Evolutionary conservation across 2,113 vertebrate genomes (phyloP).

Genomic region (Neogobius melanostomus): DNA sequence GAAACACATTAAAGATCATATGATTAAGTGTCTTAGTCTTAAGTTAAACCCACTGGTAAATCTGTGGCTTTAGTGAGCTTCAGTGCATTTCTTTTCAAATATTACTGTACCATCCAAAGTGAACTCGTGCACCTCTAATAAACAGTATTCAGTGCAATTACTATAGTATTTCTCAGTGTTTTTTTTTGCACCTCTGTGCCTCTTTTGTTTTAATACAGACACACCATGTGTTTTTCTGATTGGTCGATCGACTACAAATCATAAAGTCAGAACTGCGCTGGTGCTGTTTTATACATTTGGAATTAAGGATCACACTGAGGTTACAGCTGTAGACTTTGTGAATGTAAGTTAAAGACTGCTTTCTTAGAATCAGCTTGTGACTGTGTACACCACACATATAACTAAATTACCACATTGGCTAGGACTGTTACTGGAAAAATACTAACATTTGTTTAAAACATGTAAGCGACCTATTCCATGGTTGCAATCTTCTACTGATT

Average conservation of each 20-base stretch:
- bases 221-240: not conserved
- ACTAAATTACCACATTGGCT: not conserved
- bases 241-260: not conserved
- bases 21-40: no score
- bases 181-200: no score
- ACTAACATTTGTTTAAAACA: not conserved
- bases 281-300: not conserved
- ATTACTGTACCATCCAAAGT: no score
- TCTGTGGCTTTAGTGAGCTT: no score
- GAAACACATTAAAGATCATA: no score
- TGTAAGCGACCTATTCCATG: slow-evolving; percentile 1
- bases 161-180: no score
- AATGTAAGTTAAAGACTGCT: not conserved
- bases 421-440: not conserved
- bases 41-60: no score
- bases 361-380: not conserved
- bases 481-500: slow-evolving; percentile 23
- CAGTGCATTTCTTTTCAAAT: no score
- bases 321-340: not conserved
- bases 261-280: not conserved
- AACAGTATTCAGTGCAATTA: no score
- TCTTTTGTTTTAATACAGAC: no score
- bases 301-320: not conserved
- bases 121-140: no score
- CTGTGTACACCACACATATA: not conserved